These are phyloP conservation scores for Syritta pipiens DNA, from an alignment of 2,888 invertebrate species.

Conservation along the genomic window DNA sequence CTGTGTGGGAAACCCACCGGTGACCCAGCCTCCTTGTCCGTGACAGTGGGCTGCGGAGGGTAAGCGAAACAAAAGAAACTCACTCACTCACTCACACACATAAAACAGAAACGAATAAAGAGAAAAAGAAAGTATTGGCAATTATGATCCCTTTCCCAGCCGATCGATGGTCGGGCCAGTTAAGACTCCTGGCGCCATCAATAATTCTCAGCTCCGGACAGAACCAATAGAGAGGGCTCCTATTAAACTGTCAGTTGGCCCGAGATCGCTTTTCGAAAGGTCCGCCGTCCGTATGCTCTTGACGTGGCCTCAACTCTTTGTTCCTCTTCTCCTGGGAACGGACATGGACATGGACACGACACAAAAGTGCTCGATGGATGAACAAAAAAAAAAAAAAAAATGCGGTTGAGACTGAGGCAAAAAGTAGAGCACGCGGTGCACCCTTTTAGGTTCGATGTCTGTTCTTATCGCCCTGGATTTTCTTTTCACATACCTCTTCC, in stretches of 20 bases:
- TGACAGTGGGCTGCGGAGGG: constrained; percentile 16
- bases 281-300: constrained; percentile 5
- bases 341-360: background rate
- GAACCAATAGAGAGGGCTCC: constrained; percentile 56
- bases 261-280: constrained; percentile 62
- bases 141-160: constrained; percentile 66
- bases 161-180: constrained; percentile 37
- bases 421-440: constrained; percentile 64
- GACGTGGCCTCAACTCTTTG: constrained; percentile 34
- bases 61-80: background rate
- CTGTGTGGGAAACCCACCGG: constrained; percentile 34
- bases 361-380: background rate
- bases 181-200: constrained; percentile 68
- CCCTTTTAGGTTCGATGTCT: constrained; percentile 58
- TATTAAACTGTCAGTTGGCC: constrained; percentile 67
- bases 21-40: constrained; percentile 46
- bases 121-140: constrained; percentile 62
- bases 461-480: constrained; percentile 38
- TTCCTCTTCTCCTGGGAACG: constrained; percentile 28
- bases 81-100: too few relatives aligned
- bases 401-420: constrained; percentile 30
- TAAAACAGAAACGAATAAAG: constrained; percentile 20
- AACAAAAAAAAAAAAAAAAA: background rate
- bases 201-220: constrained; percentile 55
- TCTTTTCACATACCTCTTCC: background rate